These are phyloP conservation scores for Prietella phreatophila DNA, from an alignment of 2,113 vertebrate genomes.

Conservation along the genomic window DNA sequence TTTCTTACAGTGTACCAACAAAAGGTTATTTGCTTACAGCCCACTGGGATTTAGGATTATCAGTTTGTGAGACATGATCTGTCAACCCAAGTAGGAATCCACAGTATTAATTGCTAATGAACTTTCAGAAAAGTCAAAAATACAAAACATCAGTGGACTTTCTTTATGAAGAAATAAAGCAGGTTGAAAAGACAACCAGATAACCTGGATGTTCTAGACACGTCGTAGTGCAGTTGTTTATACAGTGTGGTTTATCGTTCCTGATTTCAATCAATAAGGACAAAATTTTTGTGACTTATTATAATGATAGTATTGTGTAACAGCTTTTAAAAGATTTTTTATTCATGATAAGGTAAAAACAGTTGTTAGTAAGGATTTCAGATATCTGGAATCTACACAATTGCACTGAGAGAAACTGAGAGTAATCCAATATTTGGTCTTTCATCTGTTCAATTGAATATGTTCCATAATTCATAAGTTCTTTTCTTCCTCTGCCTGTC, in stretches of 20 bases:
- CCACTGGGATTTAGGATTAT: neutral
- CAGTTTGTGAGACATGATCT: neutral
- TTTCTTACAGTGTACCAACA: neutral
- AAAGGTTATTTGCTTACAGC: neutral
- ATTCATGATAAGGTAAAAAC: neutral
- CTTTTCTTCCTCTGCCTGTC: slow-evolving; percentile 3
- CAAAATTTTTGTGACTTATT: neutral
- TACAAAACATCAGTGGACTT: neutral
- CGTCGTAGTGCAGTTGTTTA: neutral
- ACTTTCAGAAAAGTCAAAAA: neutral
- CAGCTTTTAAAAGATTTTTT: neutral
- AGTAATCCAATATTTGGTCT: neutral
- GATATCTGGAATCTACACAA: neutral
- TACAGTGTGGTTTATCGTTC: neutral
- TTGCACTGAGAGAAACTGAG: neutral
- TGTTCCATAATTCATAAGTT: neutral
- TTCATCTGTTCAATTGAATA: neutral
- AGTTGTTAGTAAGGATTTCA: neutral
- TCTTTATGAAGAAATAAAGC: neutral
- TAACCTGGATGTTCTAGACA: neutral
- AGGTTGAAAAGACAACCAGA: neutral
- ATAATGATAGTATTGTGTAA: neutral
- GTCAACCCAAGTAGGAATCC: neutral
- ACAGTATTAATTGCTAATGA: neutral
- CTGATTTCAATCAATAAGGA: neutral